These are phyloP conservation scores for Puma concolor DNA, from an alignment of 2,113 vertebrate species.

Conservation along the genomic window DNA sequence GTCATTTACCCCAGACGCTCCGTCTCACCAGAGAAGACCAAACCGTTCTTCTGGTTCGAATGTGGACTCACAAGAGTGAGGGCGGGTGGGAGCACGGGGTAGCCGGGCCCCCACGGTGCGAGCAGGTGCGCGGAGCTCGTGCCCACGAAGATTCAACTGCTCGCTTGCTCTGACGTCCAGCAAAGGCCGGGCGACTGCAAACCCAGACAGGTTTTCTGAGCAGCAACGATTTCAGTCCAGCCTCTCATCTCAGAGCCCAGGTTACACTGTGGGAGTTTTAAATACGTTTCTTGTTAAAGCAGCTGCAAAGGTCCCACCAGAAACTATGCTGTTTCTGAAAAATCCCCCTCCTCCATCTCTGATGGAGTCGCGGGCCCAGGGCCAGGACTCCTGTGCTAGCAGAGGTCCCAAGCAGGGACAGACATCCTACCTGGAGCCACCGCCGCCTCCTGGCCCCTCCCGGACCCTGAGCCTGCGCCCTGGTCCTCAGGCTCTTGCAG, in stretches of 20 bases:
- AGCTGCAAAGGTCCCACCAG: slow-evolving; percentile 28
- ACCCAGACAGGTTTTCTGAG: neutral
- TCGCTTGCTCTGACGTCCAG: rapidly evolving
- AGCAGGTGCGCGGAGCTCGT: neutral
- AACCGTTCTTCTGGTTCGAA: neutral
- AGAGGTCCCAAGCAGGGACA: neutral
- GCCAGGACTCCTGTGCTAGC: neutral
- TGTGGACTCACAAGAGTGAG: neutral
- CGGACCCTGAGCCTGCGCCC: neutral
- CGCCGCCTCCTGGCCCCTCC: neutral
- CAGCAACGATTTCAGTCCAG: neutral
- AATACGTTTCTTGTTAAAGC: neutral
- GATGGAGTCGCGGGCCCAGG: neutral
- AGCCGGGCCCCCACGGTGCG: rapidly evolving
- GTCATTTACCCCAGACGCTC: neutral
- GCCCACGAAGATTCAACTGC: neutral
- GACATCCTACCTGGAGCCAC: too few species aligned
- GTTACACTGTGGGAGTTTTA: slow-evolving; percentile 23
- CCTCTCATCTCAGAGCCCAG: neutral
- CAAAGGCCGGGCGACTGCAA: neutral
- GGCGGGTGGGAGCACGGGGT: rapidly evolving
- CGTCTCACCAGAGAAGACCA: neutral
- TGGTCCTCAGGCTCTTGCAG: rapidly evolving
- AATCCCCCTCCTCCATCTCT: neutral
- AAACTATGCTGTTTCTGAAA: neutral